A percentile compares a stretch with the other conserved stretches of the same genome.
phyloP scores from a whole-genome alignment of 2,113 vertebrate genomes.

The Arizona elegans region DNA sequence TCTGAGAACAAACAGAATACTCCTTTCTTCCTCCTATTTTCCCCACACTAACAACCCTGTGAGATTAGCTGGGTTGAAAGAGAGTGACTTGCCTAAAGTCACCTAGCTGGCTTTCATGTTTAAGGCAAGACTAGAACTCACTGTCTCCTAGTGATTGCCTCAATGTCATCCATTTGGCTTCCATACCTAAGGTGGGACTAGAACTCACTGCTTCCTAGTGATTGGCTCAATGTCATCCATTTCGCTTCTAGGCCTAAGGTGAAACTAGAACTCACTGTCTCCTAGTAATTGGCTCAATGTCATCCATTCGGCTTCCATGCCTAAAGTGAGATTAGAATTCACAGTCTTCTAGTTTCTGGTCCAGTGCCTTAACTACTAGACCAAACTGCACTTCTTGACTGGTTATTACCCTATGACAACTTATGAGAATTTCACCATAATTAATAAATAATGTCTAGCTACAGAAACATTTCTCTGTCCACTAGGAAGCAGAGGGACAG shows the following conservation, averaged over 20 bases:
- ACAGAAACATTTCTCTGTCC: not conserved
- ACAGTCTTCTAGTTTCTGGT: not conserved
- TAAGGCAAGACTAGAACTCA: not conserved
- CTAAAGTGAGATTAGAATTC: not conserved
- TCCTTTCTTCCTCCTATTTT: not conserved
- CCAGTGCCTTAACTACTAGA: not conserved
- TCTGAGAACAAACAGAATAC: not conserved
- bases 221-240: no score
- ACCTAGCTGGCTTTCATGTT: not conserved
- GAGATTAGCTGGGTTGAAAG: not conserved
- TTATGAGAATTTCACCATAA: not conserved
- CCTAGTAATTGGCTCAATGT: not conserved
- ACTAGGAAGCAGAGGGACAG: not conserved
- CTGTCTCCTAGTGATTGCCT: not conserved
- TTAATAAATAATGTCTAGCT: not conserved
- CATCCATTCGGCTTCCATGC: not conserved
- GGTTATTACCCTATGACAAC: not conserved
- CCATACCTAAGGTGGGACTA: not conserved
- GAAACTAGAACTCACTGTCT: not conserved
- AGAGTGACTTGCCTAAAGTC: not conserved
- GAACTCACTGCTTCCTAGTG: not conserved
- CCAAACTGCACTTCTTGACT: not conserved
- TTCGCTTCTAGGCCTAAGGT: not conserved
- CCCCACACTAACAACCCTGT: not conserved
- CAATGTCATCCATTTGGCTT: not conserved